These are phyloP conservation scores for Physella acuta DNA, from an alignment of 1,140 invertebrate species.

Conservation along the genomic window DNA sequence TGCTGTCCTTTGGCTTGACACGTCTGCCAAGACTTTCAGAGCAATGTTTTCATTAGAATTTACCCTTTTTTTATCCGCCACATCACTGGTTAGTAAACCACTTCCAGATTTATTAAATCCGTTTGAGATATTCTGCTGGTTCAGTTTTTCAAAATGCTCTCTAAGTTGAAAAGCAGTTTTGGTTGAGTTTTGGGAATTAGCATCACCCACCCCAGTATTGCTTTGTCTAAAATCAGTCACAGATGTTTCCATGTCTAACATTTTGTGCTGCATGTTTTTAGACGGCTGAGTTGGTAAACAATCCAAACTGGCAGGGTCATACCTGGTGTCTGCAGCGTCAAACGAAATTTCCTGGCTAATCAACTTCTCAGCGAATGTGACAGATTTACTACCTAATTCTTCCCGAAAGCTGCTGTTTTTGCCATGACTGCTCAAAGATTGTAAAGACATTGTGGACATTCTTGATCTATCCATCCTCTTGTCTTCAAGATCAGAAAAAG, in stretches of 20 bases:
- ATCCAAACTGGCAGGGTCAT: constrained; percentile 30
- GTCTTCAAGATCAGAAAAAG: background rate
- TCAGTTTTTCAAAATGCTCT: constrained; percentile 33
- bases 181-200: constrained; percentile 32
- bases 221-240: background rate
- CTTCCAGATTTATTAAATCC: no score
- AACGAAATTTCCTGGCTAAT: constrained; percentile 31
- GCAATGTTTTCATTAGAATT: constrained; percentile 50
- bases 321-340: constrained; percentile 26
- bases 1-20: constrained; percentile 38
- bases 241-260: background rate
- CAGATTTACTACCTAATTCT: constrained; percentile 15
- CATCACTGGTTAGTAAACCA: no score
- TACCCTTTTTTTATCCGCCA: no score
- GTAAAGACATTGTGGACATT: background rate
- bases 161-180: constrained; percentile 23
- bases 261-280: background rate
- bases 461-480: background rate
- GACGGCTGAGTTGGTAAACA: background rate
- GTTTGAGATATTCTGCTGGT: constrained; percentile 33
- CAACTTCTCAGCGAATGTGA: constrained; percentile 30
- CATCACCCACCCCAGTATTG: constrained; percentile 31
- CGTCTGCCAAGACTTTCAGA: constrained; percentile 47
- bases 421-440: background rate
- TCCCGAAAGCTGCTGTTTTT: background rate